Percentiles rank a stretch among this genome's conserved stretches.
Evolutionary conservation across 1,140 invertebrate species (phyloP).

Genomic region (Cataglyphis hispanica): DNA sequence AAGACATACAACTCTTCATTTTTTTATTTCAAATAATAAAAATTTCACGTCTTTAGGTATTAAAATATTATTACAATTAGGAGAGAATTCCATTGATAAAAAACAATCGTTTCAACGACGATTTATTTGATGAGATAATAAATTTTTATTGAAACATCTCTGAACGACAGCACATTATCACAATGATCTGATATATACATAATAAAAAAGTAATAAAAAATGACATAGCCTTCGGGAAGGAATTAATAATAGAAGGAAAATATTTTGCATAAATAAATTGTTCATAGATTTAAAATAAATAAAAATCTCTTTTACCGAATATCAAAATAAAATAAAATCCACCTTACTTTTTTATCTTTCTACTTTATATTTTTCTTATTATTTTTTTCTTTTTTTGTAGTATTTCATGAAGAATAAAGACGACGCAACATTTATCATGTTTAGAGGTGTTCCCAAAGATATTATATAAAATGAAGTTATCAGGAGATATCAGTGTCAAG

Average conservation of each 20-base stretch:
- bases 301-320: too few species aligned
- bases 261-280: not conserved
- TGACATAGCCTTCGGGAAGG: not conserved
- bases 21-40: too few species aligned
- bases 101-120: not conserved
- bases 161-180: not conserved
- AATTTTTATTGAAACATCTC: not conserved
- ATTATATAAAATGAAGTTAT: not conserved
- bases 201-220: not conserved
- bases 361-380: not conserved
- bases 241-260: not conserved
- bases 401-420: not conserved
- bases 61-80: too few species aligned
- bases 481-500: not conserved
- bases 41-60: too few species aligned
- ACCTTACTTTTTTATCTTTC: not conserved
- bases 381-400: not conserved
- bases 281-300: not conserved
- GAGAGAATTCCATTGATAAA: not conserved
- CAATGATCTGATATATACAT: not conserved
- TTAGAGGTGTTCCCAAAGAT: not conserved
- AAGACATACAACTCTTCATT: too few species aligned
- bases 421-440: not conserved
- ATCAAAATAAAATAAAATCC: too few species aligned
- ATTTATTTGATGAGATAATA: not conserved